Percentiles rank a stretch among this genome's conserved stretches.
phyloP scores from a whole-genome alignment of 2,113 vertebrate species.

The Eubucco bourcierii region DNA sequence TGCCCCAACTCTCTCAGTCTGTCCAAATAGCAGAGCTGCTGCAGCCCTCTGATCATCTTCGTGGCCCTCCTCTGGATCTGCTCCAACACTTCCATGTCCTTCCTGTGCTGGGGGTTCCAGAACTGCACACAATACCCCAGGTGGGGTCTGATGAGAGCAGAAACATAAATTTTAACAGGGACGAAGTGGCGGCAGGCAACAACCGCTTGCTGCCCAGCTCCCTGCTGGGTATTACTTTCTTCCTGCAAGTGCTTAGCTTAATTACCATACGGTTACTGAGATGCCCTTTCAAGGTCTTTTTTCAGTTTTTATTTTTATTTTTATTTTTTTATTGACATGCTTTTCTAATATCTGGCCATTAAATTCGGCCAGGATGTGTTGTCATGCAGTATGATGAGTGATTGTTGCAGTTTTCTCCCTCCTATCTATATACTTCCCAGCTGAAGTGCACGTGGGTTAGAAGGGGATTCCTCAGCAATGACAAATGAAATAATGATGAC shows the following conservation, averaged over 20 bases:
- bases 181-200: no score
- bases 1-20: no score
- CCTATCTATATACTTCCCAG: neutral
- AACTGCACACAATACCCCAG: no score
- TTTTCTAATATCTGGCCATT: neutral
- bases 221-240: neutral
- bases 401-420: neutral
- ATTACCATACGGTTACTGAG: conserved; percentile 12
- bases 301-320: neutral
- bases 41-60: no score
- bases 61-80: no score
- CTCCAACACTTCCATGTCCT: no score
- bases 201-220: no score
- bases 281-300: neutral
- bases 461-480: conserved; percentile 5
- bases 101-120: no score
- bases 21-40: no score
- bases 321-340: neutral
- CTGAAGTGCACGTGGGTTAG: neutral
- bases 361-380: neutral
- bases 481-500: conserved; percentile 29
- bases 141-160: no score
- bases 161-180: no score
- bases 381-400: neutral
- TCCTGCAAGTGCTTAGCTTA: conserved; percentile 16